These are phyloP conservation scores for Archaeoteleia sp. DNA, from an alignment of 2,888 invertebrate genomes.

Conservation along the genomic window DNA sequence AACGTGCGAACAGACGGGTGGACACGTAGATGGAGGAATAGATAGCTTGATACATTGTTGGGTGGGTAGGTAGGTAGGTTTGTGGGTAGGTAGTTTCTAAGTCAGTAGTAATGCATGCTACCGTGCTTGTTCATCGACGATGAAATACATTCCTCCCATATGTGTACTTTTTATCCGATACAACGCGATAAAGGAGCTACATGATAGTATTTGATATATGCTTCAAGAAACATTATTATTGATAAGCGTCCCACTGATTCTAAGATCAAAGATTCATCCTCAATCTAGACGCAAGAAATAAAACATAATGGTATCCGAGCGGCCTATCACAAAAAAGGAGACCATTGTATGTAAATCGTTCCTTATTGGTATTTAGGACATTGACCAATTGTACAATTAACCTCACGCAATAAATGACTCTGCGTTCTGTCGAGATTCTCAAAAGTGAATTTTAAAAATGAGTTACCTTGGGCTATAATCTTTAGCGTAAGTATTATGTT, in stretches of 20 bases:
- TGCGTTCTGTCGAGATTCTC: conserved; percentile 34
- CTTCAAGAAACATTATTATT: not conserved
- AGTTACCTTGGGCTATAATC: conserved; percentile 46
- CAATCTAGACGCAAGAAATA: conserved; percentile 10
- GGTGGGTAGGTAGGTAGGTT: conserved; percentile 61
- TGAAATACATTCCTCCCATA: conserved; percentile 23
- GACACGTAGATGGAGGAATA: conserved; percentile 55
- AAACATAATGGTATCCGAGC: conserved; percentile 28
- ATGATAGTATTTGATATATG: no score
- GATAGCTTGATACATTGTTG: conserved; percentile 48
- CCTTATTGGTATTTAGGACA: conserved; percentile 41
- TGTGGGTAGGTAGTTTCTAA: conserved; percentile 51
- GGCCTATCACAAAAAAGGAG: conserved; percentile 16
- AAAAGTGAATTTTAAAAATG: conserved; percentile 45
- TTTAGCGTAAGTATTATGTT: conserved; percentile 52
- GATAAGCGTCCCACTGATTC: not conserved
- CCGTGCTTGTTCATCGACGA: conserved; percentile 31
- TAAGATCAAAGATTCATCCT: not conserved
- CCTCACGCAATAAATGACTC: conserved; percentile 45
- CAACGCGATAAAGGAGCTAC: no score
- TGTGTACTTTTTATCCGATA: conserved; percentile 22
- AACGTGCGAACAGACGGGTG: conserved; percentile 48
- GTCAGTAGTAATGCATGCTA: conserved; percentile 29
- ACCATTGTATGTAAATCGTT: conserved; percentile 45
- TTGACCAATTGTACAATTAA: conserved; percentile 46